These are phyloP conservation scores for Solenodon paradoxus DNA, from an alignment of 2,113 vertebrate genomes.

Conservation along the genomic window DNA sequence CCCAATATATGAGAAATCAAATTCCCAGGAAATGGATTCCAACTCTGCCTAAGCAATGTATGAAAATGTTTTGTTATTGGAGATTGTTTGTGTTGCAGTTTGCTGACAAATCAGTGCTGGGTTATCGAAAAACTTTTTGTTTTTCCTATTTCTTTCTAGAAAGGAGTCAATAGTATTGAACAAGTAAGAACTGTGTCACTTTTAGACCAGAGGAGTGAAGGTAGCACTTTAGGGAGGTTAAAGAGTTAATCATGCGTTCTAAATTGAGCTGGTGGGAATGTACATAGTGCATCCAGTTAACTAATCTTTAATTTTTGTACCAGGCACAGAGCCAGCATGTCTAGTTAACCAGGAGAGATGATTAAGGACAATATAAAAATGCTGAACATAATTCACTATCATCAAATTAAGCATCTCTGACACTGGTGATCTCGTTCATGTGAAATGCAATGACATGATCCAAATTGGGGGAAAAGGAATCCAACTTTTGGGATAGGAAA, in stretches of 20 bases:
- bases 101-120: neutral
- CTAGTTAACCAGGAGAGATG: slow-evolving; percentile 19
- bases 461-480: slow-evolving; percentile 11
- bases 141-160: neutral
- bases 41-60: neutral
- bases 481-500: neutral
- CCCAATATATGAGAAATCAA: neutral
- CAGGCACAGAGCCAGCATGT: neutral
- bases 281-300: slow-evolving; percentile 3
- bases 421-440: neutral
- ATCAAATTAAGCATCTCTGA: slow-evolving; percentile 33
- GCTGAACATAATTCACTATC: slow-evolving; percentile 7
- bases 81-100: neutral
- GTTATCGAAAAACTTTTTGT: neutral
- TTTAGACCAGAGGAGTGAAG: neutral
- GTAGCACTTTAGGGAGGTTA: neutral
- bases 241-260: neutral
- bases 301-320: slow-evolving; percentile 62
- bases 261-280: neutral
- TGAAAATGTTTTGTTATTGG: neutral
- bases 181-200: neutral
- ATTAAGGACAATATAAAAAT: slow-evolving; percentile 43
- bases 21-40: slow-evolving; percentile 18
- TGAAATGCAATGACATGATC: neutral
- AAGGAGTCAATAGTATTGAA: neutral